These are phyloP conservation scores for Scaeva pyrastri DNA, from an alignment of 2,888 invertebrate species.

Conservation along the genomic window DNA sequence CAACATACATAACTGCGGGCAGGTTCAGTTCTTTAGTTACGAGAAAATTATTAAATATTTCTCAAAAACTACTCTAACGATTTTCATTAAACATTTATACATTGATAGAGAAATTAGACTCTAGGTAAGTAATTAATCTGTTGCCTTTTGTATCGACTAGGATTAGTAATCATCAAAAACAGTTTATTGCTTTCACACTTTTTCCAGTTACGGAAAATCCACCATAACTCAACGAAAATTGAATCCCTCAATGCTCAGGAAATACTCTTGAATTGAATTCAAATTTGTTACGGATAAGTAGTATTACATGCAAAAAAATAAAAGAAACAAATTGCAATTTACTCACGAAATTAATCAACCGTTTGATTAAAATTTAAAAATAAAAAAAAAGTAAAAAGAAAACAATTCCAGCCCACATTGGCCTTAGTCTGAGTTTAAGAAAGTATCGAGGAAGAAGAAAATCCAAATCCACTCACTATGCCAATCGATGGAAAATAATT, in stretches of 20 bases:
- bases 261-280: constrained; percentile 12
- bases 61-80: no score
- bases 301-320: constrained; percentile 28
- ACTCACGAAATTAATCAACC: constrained; percentile 66
- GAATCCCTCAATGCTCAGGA: not conserved
- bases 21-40: no score
- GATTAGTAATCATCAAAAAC: no score
- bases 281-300: constrained; percentile 22
- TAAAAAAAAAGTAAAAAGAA: not conserved
- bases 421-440: not conserved
- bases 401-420: constrained; percentile 16
- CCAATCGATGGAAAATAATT: constrained; percentile 56
- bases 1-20: no score
- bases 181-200: no score
- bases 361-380: constrained; percentile 35
- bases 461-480: constrained; percentile 28
- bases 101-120: no score
- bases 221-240: not conserved
- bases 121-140: no score
- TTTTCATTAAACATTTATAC: no score
- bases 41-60: no score
- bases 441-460: constrained; percentile 21
- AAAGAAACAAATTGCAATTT: constrained; percentile 55
- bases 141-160: no score
- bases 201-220: not conserved